These are phyloP conservation scores for Peromyscus nudipes DNA, from an alignment of 2,797 vertebrate species.

Conservation along the genomic window DNA sequence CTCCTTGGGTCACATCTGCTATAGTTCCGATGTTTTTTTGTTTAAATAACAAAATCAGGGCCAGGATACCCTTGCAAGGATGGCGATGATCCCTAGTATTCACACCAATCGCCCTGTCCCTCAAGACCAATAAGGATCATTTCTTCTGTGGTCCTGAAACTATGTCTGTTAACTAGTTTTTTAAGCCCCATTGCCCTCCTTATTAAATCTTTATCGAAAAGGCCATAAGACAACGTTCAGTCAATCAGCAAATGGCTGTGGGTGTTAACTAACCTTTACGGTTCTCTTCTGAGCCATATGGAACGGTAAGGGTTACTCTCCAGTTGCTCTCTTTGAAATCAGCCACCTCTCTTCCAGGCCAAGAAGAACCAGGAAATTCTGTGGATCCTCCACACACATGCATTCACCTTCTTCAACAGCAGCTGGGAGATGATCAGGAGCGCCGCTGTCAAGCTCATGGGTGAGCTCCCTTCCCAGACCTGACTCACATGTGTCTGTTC, in stretches of 20 bases:
- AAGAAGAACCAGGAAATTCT: slow-evolving; percentile 82
- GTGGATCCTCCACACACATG: slow-evolving; percentile 82
- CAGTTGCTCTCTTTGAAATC: not conserved
- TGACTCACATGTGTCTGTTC: not conserved
- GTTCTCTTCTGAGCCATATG: not conserved
- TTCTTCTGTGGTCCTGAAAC: not conserved
- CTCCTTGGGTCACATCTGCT: not conserved
- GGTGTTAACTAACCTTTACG: not conserved
- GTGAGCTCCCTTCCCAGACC: not conserved
- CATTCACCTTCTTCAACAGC: slow-evolving; percentile 79
- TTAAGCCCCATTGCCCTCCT: not conserved
- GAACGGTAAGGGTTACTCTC: not conserved
- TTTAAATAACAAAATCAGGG: not conserved
- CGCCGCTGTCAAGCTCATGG: slow-evolving; percentile 77
- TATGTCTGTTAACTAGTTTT: not conserved
- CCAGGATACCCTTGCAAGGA: not conserved
- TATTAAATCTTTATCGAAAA: not conserved
- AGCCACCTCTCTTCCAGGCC: slow-evolving; percentile 71
- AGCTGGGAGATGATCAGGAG: slow-evolving; percentile 81
- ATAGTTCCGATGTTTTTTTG: not conserved
- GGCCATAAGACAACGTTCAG: not conserved
- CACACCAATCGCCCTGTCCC: not conserved
- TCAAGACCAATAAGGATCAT: not conserved
- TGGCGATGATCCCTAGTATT: not conserved
- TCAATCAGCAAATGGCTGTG: not conserved